These are phyloP conservation scores for Mola mola DNA, from an alignment of 2,113 vertebrate species.

Conservation along the genomic window DNA sequence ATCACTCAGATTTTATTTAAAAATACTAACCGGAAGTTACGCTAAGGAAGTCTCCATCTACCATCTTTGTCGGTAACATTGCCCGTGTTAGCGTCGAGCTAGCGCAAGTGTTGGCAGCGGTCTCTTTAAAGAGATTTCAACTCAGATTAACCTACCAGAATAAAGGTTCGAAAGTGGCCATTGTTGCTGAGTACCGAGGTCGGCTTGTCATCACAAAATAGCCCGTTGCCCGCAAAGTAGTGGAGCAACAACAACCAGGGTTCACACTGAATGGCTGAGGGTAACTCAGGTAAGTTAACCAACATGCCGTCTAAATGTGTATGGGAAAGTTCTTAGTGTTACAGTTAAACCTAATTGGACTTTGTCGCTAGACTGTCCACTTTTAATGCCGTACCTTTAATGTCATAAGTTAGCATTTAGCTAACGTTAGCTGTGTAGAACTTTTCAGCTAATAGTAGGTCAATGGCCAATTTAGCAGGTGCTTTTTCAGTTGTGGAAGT, in stretches of 20 bases:
- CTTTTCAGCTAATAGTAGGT: neutral
- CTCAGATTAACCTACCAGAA: neutral
- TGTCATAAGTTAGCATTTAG: too few relatives aligned
- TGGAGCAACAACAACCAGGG: slow-evolving; percentile 9
- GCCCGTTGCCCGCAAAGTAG: neutral
- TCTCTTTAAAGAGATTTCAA: neutral
- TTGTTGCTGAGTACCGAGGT: too few relatives aligned
- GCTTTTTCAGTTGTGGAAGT: neutral
- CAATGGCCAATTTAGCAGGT: too few relatives aligned
- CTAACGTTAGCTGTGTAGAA: too few relatives aligned
- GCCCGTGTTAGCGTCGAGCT: slow-evolving; percentile 39
- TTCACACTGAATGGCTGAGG: slow-evolving; percentile 70
- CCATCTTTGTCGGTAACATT: neutral
- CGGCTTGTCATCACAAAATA: slow-evolving; percentile 25
- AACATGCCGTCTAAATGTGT: neutral
- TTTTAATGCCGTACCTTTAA: neutral
- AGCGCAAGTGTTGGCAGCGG: neutral
- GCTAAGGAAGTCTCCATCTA: neutral
- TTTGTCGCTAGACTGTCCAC: rapidly evolving
- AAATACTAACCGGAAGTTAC: slow-evolving; percentile 29
- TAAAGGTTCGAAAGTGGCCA: neutral
- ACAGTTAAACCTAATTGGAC: neutral
- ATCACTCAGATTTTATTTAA: slow-evolving; percentile 35
- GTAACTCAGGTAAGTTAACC: slow-evolving; percentile 66
- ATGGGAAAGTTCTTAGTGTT: neutral